Conservation (phyloP, 1,140 invertebrate species). For the Atta texana region DNA sequence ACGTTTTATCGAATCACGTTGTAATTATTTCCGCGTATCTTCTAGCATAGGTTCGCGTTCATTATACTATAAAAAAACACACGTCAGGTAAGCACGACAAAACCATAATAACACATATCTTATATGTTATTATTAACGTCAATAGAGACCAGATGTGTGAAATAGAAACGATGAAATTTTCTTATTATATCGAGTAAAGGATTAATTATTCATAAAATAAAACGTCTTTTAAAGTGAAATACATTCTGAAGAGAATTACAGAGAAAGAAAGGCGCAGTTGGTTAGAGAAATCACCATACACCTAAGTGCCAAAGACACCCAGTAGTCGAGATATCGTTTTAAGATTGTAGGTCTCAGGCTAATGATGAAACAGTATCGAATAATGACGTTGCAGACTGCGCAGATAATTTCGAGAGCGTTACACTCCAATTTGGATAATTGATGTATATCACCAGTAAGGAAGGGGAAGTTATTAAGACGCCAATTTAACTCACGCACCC, state of each 20-base stretch:
- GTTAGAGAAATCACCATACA: not conserved
- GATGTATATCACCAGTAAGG: constrained; percentile 48
- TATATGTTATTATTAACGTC: constrained; percentile 6
- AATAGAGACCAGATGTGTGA: constrained; percentile 14
- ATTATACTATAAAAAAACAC: constrained; percentile 30
- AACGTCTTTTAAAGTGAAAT: not conserved
- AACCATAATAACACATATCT: constrained; percentile 26
- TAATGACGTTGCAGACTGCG: constrained; percentile 57
- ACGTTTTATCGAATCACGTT: constrained; percentile 68
- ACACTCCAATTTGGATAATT: constrained; percentile 64
- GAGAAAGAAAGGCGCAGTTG: not conserved
- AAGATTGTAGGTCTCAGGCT: constrained; percentile 43
- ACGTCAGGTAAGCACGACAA: constrained; percentile 21
- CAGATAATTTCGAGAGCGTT: constrained; percentile 55
- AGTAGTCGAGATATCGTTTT: constrained; percentile 30
- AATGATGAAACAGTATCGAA: constrained; percentile 59
- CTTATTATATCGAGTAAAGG: not conserved
- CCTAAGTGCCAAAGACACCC: not conserved
- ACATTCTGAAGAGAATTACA: not conserved
- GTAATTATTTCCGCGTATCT: constrained; percentile 75
- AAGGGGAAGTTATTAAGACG: constrained; percentile 62
- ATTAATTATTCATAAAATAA: not conserved
- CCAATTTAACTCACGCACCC: constrained; percentile 63
- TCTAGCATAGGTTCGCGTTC: not conserved
- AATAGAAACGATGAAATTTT: constrained; percentile 14